Conservation (phyloP, 1,140 invertebrate genomes). For the Scaptodrosophila lebanonensis region DNA sequence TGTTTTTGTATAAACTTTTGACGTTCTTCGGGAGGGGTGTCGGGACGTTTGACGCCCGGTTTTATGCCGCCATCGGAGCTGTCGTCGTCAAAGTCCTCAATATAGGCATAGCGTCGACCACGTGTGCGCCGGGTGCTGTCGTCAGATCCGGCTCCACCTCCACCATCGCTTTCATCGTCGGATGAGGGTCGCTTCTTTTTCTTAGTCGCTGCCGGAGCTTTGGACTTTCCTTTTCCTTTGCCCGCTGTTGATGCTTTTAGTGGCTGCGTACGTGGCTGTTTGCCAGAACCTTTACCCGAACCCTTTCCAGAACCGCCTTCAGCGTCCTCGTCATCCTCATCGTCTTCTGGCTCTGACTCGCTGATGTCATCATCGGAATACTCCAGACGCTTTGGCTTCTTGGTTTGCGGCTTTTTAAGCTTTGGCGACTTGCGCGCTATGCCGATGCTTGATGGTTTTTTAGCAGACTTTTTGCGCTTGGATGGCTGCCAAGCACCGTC, state of each 20-base stretch:
- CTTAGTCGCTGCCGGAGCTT: constrained; percentile 25
- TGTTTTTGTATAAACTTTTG: constrained; percentile 76
- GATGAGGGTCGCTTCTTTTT: constrained; percentile 46
- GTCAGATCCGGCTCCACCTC: constrained; percentile 77
- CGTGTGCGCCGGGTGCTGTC: constrained; percentile 81
- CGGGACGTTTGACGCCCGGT: constrained; percentile 74
- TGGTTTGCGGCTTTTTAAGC: constrained; percentile 46
- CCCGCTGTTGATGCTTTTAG: constrained; percentile 38
- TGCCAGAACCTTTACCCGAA: constrained; percentile 66
- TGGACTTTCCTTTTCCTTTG: constrained; percentile 27
- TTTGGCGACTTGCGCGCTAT: constrained; percentile 63
- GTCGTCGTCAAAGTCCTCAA: constrained; percentile 78
- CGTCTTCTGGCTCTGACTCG: constrained; percentile 64
- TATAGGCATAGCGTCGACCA: constrained; percentile 85
- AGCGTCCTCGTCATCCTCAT: constrained; percentile 62
- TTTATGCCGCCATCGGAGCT: constrained; percentile 79
- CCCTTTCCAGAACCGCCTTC: constrained; percentile 43
- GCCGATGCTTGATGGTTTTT: constrained; percentile 29
- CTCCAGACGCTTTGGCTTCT: constrained; percentile 60
- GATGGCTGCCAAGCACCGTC: constrained; percentile 69
- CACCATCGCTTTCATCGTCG: constrained; percentile 48
- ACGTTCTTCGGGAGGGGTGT: constrained; percentile 74
- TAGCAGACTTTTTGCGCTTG: constrained; percentile 58
- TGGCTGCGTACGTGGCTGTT: constrained; percentile 66
- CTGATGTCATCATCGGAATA: constrained; percentile 74